These are phyloP conservation scores for Megaleporinus macrocephalus DNA, from an alignment of 2,113 vertebrate genomes.

Conservation along the genomic window DNA sequence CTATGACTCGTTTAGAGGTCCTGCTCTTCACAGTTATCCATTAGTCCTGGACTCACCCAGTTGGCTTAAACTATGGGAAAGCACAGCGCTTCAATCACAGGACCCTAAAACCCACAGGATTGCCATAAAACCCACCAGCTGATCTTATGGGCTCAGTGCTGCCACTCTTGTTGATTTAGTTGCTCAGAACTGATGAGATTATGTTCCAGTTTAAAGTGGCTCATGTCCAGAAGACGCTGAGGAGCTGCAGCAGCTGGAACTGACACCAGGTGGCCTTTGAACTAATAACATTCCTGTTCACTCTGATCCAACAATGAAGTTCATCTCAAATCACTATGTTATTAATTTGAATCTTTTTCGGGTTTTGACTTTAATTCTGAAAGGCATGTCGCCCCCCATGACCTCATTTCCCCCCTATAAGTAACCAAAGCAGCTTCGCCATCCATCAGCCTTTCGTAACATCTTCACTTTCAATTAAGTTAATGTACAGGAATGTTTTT, in stretches of 20 bases:
- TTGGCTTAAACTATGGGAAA: neutral
- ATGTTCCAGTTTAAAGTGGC: neutral
- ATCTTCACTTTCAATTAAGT: no score
- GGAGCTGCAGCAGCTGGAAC: neutral
- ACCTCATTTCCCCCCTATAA: no score
- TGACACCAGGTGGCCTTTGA: neutral
- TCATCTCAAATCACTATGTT: neutral
- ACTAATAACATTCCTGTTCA: neutral
- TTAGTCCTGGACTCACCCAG: neutral
- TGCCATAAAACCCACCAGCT: neutral
- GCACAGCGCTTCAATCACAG: neutral
- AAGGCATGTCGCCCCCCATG: no score
- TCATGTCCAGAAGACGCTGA: neutral
- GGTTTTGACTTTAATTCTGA: no score
- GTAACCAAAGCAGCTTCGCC: no score
- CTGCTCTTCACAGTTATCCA: no score
- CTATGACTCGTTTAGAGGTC: no score
- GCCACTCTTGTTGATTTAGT: neutral
- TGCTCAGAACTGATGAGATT: no score
- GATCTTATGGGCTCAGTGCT: neutral
- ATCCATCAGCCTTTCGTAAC: no score
- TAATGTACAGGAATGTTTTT: no score
- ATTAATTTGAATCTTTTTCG: no score
- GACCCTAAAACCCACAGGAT: neutral
- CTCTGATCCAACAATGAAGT: neutral